Conservation (phyloP, 2,113 vertebrate genomes). For the Emydocephalus ijimae region DNA sequence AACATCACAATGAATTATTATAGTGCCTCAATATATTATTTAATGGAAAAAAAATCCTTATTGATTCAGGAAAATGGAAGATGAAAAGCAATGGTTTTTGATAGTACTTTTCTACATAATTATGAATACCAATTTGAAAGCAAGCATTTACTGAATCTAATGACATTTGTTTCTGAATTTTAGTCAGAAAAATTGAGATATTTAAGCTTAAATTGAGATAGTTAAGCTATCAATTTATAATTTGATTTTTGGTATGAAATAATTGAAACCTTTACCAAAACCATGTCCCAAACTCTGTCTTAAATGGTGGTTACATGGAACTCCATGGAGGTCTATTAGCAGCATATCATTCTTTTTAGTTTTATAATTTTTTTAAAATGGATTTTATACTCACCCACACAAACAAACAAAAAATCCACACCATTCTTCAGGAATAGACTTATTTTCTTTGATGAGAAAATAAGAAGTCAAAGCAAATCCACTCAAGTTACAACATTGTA, state of each 20-base stretch:
- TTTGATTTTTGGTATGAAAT: neutral
- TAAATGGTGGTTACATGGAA: neutral
- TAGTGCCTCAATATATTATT: conserved; percentile 51
- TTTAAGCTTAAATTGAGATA: neutral
- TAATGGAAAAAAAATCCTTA: neutral
- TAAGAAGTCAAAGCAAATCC: neutral
- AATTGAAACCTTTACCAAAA: neutral
- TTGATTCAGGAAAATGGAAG: conserved; percentile 2
- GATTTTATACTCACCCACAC: neutral
- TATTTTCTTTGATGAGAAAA: neutral
- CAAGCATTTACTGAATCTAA: neutral
- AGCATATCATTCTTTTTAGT: neutral
- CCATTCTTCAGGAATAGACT: neutral
- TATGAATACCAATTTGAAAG: neutral
- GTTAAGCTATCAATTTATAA: neutral
- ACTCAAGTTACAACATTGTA: neutral
- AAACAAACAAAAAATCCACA: neutral
- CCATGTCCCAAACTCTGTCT: neutral
- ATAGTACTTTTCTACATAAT: neutral
- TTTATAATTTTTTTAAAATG: neutral
- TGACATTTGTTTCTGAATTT: neutral
- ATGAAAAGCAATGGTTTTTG: neutral
- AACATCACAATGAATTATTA: conserved; percentile 35
- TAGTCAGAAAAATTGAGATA: neutral
- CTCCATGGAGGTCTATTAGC: neutral